These are phyloP conservation scores for Acanthisitta chloris DNA, from an alignment of 2,113 vertebrate species.

Conservation along the genomic window DNA sequence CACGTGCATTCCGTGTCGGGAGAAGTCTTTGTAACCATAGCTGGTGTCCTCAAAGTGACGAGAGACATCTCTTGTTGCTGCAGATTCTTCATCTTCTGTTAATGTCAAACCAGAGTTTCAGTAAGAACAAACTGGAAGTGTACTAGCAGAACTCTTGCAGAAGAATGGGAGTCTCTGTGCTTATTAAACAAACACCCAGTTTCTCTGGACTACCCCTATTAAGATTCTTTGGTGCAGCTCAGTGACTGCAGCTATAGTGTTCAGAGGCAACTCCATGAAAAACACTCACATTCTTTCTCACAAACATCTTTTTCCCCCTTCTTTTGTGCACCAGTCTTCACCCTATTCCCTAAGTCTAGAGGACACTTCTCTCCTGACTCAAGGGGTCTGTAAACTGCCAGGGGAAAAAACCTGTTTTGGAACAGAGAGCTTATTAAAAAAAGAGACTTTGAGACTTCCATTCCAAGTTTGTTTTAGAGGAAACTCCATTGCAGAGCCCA, in stretches of 20 bases:
- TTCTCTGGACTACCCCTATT: not conserved
- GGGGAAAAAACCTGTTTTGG: not conserved
- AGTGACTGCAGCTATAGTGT: not conserved
- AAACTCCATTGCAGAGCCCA: not conserved
- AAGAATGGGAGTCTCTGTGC: not conserved
- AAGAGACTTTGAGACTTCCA: not conserved
- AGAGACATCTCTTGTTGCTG: conserved; percentile 87
- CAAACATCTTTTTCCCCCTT: not conserved
- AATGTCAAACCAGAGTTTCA: not conserved
- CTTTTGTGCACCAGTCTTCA: not conserved
- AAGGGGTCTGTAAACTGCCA: not conserved
- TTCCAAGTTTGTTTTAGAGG: not conserved
- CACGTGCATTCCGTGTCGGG: conserved; percentile 91
- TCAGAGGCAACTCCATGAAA: not conserved
- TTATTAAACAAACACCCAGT: not conserved
- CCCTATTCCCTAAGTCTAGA: not conserved
- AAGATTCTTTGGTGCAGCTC: not conserved
- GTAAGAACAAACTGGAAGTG: not conserved
- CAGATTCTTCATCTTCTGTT: conserved; percentile 87
- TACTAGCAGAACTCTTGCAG: not conserved
- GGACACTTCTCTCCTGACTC: not conserved
- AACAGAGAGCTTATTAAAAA: not conserved
- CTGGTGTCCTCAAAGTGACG: conserved; percentile 96
- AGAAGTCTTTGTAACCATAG: conserved; percentile 98
- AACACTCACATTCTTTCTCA: not conserved